These are phyloP conservation scores for Ammodytes dubius DNA, from an alignment of 2,113 vertebrate genomes.

Conservation along the genomic window DNA sequence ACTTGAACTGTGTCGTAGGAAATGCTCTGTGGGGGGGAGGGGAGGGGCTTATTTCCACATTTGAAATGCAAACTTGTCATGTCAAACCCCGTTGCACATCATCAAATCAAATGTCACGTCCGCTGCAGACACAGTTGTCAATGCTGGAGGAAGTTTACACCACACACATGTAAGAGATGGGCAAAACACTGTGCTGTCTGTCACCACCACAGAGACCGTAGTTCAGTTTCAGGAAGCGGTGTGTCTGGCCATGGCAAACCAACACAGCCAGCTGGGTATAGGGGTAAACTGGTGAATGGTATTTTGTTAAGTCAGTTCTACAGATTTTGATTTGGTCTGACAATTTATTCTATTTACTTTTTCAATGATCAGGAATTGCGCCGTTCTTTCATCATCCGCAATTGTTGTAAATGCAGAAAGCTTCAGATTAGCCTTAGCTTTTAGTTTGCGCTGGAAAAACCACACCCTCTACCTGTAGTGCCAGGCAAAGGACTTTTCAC, in stretches of 20 bases:
- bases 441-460: not conserved
- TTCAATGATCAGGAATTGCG: not conserved
- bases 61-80: slow-evolving; percentile 11
- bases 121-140: not conserved
- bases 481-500: no score
- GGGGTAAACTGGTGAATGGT: slow-evolving; percentile 1
- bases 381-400: not conserved
- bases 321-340: not conserved
- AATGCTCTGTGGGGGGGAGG: not conserved
- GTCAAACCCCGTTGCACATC: not conserved
- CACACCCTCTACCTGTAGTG: no score
- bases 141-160: slow-evolving; percentile 18
- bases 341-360: not conserved
- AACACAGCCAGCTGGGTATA: not conserved
- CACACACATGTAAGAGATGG: slow-evolving; percentile 23
- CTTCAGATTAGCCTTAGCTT: not conserved
- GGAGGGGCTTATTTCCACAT: slow-evolving; percentile 13
- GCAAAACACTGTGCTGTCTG: slow-evolving; percentile 26
- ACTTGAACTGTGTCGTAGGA: slow-evolving; percentile 40
- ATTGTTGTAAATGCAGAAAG: no score
- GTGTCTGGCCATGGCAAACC: no score
- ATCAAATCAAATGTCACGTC: not conserved
- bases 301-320: no score
- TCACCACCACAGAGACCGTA: not conserved
- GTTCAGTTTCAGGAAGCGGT: not conserved